Conservation (phyloP, 2,113 vertebrate species). For the Pongo pygmaeus region DNA sequence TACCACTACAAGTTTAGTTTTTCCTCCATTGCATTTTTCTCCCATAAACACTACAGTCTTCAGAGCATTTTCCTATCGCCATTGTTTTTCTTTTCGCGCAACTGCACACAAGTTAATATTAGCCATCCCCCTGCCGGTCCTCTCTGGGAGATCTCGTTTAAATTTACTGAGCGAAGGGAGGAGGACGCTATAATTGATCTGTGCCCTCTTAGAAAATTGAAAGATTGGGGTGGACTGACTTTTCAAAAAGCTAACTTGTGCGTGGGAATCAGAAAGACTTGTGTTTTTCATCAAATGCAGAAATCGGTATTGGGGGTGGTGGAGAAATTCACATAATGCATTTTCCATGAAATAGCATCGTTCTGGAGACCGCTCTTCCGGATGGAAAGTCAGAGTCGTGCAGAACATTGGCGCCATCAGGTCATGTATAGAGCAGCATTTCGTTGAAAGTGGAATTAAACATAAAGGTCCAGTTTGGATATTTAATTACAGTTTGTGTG, state of each 20-base stretch:
- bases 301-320: background rate
- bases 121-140: background rate
- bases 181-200: background rate
- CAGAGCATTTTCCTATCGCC: background rate
- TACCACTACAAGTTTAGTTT: background rate
- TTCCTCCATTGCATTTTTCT: background rate
- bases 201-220: background rate
- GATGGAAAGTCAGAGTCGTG: background rate
- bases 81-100: background rate
- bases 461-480: background rate
- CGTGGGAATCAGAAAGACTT: background rate
- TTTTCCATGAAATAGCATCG: conserved; percentile 34
- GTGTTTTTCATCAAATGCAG: conserved; percentile 48
- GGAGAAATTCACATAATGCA: background rate
- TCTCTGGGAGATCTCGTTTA: background rate
- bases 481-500: conserved; percentile 8
- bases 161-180: background rate
- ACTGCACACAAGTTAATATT: background rate
- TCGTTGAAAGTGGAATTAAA: conserved; percentile 23
- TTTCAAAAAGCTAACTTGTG: conserved; percentile 14
- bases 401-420: background rate
- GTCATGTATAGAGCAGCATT: background rate
- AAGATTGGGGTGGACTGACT: background rate
- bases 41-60: background rate
- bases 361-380: background rate